Conservation (phyloP, 2,113 vertebrate species). For the Cyrtonyx montezumae region DNA sequence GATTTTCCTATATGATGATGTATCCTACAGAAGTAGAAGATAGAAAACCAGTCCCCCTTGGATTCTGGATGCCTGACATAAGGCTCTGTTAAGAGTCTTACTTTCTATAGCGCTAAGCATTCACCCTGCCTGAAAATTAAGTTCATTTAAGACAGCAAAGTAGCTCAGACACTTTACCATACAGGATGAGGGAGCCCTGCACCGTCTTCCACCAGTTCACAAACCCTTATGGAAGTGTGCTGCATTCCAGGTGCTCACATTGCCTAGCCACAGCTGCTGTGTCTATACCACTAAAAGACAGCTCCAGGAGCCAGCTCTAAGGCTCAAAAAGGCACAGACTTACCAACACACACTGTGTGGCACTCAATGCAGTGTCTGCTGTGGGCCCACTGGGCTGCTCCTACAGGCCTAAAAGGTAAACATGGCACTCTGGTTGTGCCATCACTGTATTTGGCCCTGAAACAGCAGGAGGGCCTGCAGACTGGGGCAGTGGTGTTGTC, state of each 20-base stretch:
- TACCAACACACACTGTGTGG: background rate
- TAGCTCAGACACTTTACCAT: background rate
- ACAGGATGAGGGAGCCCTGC: background rate
- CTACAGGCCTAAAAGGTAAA: background rate
- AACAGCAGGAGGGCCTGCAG: background rate
- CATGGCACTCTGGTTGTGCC: background rate
- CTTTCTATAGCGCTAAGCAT: background rate
- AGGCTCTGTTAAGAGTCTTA: background rate
- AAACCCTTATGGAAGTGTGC: background rate
- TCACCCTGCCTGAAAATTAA: background rate
- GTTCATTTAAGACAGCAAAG: background rate
- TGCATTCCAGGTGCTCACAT: background rate
- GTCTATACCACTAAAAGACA: background rate
- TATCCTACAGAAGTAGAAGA: background rate
- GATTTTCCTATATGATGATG: background rate
- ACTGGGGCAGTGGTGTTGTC: accelerated
- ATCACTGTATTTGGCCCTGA: background rate
- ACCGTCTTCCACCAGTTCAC: background rate
- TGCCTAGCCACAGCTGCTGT: background rate
- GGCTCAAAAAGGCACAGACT: background rate
- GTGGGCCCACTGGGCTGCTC: background rate
- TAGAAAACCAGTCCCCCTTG: background rate
- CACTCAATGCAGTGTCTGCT: background rate
- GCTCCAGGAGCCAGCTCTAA: background rate
- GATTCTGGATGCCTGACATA: background rate